Base-by-base conservation (phyloP, 1,140 invertebrate genomes). In the Sesamia nonagrioides region DNA sequence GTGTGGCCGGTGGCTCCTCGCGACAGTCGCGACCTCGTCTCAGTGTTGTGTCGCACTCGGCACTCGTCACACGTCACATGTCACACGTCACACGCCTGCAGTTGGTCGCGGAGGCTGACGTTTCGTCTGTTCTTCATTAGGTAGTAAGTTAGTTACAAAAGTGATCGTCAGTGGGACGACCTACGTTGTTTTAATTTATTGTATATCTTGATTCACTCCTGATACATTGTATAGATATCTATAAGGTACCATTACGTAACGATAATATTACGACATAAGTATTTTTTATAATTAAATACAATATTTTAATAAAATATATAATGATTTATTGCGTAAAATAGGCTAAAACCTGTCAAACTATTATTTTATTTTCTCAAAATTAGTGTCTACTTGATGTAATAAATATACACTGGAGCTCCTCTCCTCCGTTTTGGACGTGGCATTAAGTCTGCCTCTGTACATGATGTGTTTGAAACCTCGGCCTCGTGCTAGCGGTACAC, bases 261-360 rank as follows among this genome's bases (percentile, higher is more conserved):
- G 9, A 17, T 71, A 9, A 71, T 33, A 52, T 17, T 48, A 71
- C n/a, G 3, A 17, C 7, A 52, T 71, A 71, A 27, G 68, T 71
- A 71, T 71, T 71, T 71, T n/a, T 71, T 71, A 71, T 71, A 71
- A 69, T 52, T 71, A 54, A 33, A 71, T 69, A 54, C 6, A 52
- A 48, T 71, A 71, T 71, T 71, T 69, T 69, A 69, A 8, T 48
- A 69, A 69, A 27, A 27, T 27, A 33, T 58, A n/a, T 61, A 61
- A n/a, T 5, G 6, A 37, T 35, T n/a, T 61, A 35, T n/a, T 35
- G 7, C 33, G 15, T 61, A 9, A 8, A 9, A 37, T 61, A 61
- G 33, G 35, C 15, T 61, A 61, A 61, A 21, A 2, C n/a, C 27
- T 61, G 7, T 6, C 2, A 61, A 61, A 40, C 33, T 40, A 61